Percentiles rank a stretch among this genome's conserved stretches.
Conservation (phyloP, 2,797 vertebrate genomes). For the Lagorchestes hirsutus region DNA sequence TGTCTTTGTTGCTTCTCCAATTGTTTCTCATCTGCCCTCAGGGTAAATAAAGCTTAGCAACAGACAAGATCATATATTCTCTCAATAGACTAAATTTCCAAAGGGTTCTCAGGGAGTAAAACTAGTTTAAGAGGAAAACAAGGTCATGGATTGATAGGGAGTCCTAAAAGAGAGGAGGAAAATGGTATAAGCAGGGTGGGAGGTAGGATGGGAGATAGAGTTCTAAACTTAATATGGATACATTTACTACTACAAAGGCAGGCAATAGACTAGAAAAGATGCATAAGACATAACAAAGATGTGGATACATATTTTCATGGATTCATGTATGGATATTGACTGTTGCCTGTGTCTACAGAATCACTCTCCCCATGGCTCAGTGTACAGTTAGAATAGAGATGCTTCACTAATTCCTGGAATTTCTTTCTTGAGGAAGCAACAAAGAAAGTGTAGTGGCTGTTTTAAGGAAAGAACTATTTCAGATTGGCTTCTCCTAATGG, state of each 20-base stretch:
- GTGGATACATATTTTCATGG: background rate
- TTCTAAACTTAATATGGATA: background rate
- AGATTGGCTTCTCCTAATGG: background rate
- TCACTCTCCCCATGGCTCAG: background rate
- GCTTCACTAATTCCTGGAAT: background rate
- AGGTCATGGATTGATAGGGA: background rate
- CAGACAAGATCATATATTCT: background rate
- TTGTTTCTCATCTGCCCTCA: slow-evolving; percentile 10
- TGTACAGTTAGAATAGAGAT: background rate
- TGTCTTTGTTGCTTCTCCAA: background rate
- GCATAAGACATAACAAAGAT: background rate
- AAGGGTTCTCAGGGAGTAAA: slow-evolving; percentile 11
- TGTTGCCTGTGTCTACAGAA: background rate
- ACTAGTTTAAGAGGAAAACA: slow-evolving; percentile 24
- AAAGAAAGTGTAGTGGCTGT: background rate
- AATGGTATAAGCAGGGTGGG: background rate
- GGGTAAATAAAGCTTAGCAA: background rate
- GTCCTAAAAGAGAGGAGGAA: background rate
- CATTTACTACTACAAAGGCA: background rate
- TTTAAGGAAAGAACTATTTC: background rate
- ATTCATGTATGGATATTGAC: background rate
- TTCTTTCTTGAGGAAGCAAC: background rate
- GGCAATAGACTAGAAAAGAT: background rate
- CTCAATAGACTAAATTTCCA: background rate
- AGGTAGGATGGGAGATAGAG: background rate